Evolutionary conservation across 2,113 vertebrate species (phyloP), one percentile per base, ranked within the genome.

Genomic region (Phylloscopus trochilus): DNA sequence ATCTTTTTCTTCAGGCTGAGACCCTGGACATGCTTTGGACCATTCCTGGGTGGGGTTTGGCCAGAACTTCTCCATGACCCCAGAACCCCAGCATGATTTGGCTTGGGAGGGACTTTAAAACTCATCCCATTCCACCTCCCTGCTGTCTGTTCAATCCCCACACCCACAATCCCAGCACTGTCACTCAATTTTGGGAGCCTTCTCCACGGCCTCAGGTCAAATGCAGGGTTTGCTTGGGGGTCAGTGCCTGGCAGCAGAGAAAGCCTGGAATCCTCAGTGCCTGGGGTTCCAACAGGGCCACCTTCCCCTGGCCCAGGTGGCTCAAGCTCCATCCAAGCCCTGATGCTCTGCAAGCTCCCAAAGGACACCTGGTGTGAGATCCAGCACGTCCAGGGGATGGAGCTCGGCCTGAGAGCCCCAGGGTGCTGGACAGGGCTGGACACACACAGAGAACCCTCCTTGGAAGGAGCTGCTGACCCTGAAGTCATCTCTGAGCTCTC

Each of bases 11-110:
- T 24, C 77, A 53, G 24, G 31, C 31, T 44, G 60, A 53, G 19
- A 2, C 21, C 52, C 39, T 2, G 1, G n/a, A 12, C 46, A 8
- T 0, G 3, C 20, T 74, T 47, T 2, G n/a, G 27, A 28, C 27
- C 41, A 28, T 58, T 68, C 31, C 62, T 23, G 75, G n/a, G 70
- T 67, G 60, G 56, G 37, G 13, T 88, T 83, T 93, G 79, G 52
- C 62, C 67, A 52, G 33, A 3, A 1, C 5, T 33, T 35, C 78
- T 30, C 60, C 26, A 4, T 0, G 3, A 67, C 8, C 46, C 33
- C 30, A 39, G 49, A 33, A 74, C 24, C 51, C 24, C 24, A 41
- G 53, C n/a, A 28, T 7, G 28, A 15, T n/a, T 41, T 47, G 81
- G 59, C 4, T 7, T 21, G 28, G 47, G 15, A 53, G 17, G 13